Base-by-base conservation (phyloP, 2,113 vertebrate genomes). In the Microtus pennsylvanicus region DNA sequence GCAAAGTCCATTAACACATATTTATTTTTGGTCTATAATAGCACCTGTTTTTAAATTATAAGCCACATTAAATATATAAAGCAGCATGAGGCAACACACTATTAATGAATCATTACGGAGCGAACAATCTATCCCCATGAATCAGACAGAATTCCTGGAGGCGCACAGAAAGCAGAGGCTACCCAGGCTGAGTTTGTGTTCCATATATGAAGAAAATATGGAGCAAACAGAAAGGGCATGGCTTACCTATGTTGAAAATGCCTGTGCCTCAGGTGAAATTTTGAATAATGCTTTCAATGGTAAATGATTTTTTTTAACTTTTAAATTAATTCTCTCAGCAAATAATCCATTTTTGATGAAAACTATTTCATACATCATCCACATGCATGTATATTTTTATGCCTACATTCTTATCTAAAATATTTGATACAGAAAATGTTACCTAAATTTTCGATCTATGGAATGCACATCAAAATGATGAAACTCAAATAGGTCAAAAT, bases 201-300 rank as follows among this genome's bases (percentile, higher is more conserved):
- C 45, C 42, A 87, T n/a, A 70, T 52, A 70, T 61, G 93, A 24
- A 91, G n/a, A 22, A 95, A 96, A 96, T 70, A 10, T 58, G 55
- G 17, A 19, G 17, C 19, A 78, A 52, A 82, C 12, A 75, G 11
- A 61, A 87, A 91, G 94, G 52, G 1, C 19, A 74, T 87, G 45
- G 26, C 22, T 85, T 69, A 13, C 1, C 50, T 55, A 30, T 77
- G 24, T 8, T 21, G 50, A 82, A 94, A 50, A 81, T 78, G 19
- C 11, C 58, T 92, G 7, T 38, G n/a, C 26, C 42, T 86, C 69
- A 38, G 38, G 45, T 78, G 80, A 96, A 77, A 24, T 70, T 93
- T 50, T 3, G 22, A 0, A 38, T 19, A 74, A 69, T 5, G 72
- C 55, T 94, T 65, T 6, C 42, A 90, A 11, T 22, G 28, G 26